Evolutionary conservation across 2,113 vertebrate genomes (phyloP).

Genomic region (Toxotes chatareus): DNA sequence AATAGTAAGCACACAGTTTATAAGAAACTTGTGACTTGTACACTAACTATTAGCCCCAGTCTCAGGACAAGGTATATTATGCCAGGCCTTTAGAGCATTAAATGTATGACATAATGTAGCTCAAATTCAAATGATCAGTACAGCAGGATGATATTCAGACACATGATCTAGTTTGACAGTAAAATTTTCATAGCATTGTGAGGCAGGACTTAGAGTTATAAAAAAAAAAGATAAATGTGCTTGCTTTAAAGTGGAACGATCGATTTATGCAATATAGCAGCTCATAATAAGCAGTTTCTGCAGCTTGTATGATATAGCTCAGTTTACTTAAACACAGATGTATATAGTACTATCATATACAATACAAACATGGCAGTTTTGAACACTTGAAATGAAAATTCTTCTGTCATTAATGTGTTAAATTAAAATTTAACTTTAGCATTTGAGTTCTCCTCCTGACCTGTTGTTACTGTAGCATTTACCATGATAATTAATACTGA

Average conservation of each 20-base stretch:
- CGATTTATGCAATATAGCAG: background rate
- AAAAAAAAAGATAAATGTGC: constrained; percentile 34
- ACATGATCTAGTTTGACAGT: constrained; percentile 39
- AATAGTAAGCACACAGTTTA: constrained; percentile 55
- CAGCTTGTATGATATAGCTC: background rate
- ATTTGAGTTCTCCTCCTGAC: constrained; percentile 7
- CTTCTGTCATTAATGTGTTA: background rate
- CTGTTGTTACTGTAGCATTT: background rate
- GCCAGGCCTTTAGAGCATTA: background rate
- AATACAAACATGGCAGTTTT: background rate
- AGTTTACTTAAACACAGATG: background rate
- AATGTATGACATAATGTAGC: background rate
- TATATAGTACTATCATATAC: no score
- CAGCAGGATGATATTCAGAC: constrained; percentile 24
- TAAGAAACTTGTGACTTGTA: constrained; percentile 75
- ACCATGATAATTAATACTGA: background rate
- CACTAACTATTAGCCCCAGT: constrained; percentile 47
- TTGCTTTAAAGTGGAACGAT: constrained; percentile 1
- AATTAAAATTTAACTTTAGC: background rate
- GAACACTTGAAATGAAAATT: background rate
- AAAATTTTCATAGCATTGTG: constrained; percentile 34
- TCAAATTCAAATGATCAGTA: constrained; percentile 28
- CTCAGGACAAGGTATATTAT: background rate
- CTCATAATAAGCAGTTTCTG: background rate
- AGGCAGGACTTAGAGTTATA: constrained; percentile 10